Base-by-base conservation (phyloP, 2,888 invertebrate species). In the Drosophila recens region DNA sequence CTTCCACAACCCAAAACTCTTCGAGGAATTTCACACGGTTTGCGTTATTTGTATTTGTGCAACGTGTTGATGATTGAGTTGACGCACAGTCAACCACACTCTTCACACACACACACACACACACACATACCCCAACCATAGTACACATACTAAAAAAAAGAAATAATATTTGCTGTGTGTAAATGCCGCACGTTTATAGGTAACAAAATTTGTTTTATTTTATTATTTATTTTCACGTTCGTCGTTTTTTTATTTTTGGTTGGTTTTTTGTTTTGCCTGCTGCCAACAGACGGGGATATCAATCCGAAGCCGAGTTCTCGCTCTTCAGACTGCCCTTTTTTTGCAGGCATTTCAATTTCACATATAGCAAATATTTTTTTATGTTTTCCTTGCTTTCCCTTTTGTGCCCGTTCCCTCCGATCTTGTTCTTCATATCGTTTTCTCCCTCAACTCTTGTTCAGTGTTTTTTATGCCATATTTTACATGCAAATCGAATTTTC, bases 401-500 rank as follows among this genome's bases (percentile, higher is more conserved):
- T 33, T 17, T 5, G 38, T 11, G 23, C 15, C 40, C 15, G 20
- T 11, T 11, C 36, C 10, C 9, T 33, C 36, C 27, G 23, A 58
- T 53, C 54, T 65, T 66, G 17, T 48, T 54, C 59, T 69, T 67
- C 72, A 72, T 72, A 67, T 40, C 72, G 64, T 45, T 72, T 72
- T 65, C 66, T 65, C 66, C 65, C 52, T 54, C 54, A 38, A 27
- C 58, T 72, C 53, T 33, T 53, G 40, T 59, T 61, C 11, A 64
- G 48, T 65, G 34, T 65, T 80, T 75, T 76, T 71, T 75, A 68
- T 70, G 63, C 87, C 87, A 90, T 91, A 90, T 91, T 91, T 91
- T 90, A 91, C 91, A 91, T 91, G 90, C 90, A 91, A 91, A 91
- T 91, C 91, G 91, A 91, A 91, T 91, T 91, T 91, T 90, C 85